Evolutionary conservation across 1,140 invertebrate genomes (phyloP), one percentile per base, ranked within the genome.

Genomic region (Oncopeltus fasciatus): DNA sequence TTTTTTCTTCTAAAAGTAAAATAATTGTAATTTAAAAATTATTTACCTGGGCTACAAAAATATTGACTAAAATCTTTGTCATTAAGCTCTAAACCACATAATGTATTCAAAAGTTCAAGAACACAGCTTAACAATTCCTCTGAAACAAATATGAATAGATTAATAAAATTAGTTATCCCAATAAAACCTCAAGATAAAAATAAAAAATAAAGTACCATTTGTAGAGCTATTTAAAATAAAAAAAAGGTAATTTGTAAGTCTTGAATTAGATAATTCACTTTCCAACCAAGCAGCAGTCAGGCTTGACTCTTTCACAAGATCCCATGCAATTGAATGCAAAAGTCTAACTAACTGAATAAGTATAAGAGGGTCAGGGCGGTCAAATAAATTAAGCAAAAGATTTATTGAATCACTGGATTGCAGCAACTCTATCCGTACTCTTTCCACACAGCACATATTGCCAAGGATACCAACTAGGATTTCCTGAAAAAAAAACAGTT

Each of bases 391-490:
- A 8, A 84, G 71, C 33, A 79, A 70, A 53, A 77, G 74, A 2
- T 86, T 70, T 20, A 87, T 69, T 18, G 72, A 72, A 14, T 69
- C 69, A 26, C 81, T 70, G 9, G 74, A 66, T 58, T 74, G 72
- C 51, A 73, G 71, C 14, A 83, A 64, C 9, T 66, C 61, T 27
- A 73, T 64, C 4, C 81, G 71, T 3, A 77, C 70, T 67, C 76
- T 69, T 63, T 75, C 69, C 21, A 80, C 71, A 64, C 81, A 82
- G 66, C 82, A 82, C 75, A 88, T 80, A 70, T 89, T 88, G 1
- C 80, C 83, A 62, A 86, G 74, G 51, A 87, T 83, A 11, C 86
- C 86, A 21, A 87, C 73, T 1, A 87, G 67, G 61, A 87, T 85
- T 77, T 89, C 86, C 70, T 77, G 61, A 20, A 71, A 72, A 59